phyloP scores from a whole-genome alignment of 2,797 vertebrate genomes.

The Hybognathus amarus region DNA sequence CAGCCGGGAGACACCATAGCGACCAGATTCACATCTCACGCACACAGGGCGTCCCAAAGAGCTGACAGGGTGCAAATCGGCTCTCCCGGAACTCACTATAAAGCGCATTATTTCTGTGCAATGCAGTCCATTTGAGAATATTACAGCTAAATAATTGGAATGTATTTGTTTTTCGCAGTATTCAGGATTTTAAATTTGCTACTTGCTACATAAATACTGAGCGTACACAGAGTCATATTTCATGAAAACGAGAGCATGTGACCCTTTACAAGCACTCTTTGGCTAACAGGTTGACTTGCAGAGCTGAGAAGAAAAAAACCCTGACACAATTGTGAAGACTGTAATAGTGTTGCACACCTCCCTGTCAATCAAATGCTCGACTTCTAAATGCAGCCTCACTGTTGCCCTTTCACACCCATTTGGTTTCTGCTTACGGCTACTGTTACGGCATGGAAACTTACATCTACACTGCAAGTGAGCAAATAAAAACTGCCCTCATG shows the following conservation, averaged over 20 bases:
- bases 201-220: background rate
- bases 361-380: slow-evolving; percentile 70
- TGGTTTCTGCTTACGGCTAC: slow-evolving; percentile 68
- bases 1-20: slow-evolving; percentile 68
- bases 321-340: background rate
- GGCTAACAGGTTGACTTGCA: background rate
- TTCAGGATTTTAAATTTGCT: background rate
- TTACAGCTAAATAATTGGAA: background rate
- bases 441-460: slow-evolving; percentile 63
- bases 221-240: background rate
- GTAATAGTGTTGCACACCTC: slow-evolving; percentile 60
- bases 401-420: slow-evolving; percentile 67
- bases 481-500: slow-evolving; percentile 29
- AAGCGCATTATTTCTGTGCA: background rate
- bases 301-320: background rate
- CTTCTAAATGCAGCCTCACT: slow-evolving; percentile 74
- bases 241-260: slow-evolving; percentile 19
- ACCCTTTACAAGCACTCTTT: background rate
- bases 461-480: background rate
- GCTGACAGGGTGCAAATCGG: slow-evolving; percentile 28
- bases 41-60: slow-evolving; percentile 59
- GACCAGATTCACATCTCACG: slow-evolving; percentile 65
- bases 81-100: background rate
- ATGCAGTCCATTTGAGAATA: background rate
- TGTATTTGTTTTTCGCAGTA: background rate